These are phyloP conservation scores for Dastarcus helophoroides DNA, from an alignment of 2,888 invertebrate genomes.

Conservation along the genomic window DNA sequence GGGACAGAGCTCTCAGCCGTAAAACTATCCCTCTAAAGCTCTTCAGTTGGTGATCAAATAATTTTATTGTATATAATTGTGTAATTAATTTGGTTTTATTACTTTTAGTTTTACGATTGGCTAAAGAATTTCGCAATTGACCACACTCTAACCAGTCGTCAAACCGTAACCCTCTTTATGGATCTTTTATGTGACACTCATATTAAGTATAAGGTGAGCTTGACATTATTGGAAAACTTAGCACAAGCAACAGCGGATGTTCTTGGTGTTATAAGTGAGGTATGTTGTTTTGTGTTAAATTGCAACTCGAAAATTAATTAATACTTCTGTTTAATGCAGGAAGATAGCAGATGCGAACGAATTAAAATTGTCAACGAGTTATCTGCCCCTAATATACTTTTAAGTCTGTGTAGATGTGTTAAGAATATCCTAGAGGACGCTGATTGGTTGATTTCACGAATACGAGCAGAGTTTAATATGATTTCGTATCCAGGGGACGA, in stretches of 20 bases:
- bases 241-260: conserved; percentile 35
- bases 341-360: conserved; percentile 22
- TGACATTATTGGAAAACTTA: conserved; percentile 35
- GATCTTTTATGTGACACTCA: conserved; percentile 31
- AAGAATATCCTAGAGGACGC: conserved; percentile 35
- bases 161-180: conserved; percentile 27
- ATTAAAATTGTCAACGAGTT: conserved; percentile 34
- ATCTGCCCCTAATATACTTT: conserved; percentile 30
- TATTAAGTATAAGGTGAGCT: conserved; percentile 30
- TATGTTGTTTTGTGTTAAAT: conserved; percentile 18
- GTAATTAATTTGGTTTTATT: too few species aligned
- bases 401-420: conserved; percentile 31
- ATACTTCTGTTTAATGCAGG: conserved; percentile 12
- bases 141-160: conserved; percentile 24
- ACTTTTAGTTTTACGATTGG: conserved; percentile 35
- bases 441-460: conserved; percentile 33
- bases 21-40: too few species aligned
- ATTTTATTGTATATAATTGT: too few species aligned
- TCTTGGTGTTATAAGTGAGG: conserved; percentile 37
- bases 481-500: conserved; percentile 26
- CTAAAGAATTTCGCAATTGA: conserved; percentile 30
- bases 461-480: conserved; percentile 33
- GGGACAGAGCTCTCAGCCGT: too few species aligned
- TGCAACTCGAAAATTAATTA: background rate
- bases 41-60: too few species aligned